phyloP scores from a whole-genome alignment of 2,797 vertebrate species.

The Chelon labrosus region DNA sequence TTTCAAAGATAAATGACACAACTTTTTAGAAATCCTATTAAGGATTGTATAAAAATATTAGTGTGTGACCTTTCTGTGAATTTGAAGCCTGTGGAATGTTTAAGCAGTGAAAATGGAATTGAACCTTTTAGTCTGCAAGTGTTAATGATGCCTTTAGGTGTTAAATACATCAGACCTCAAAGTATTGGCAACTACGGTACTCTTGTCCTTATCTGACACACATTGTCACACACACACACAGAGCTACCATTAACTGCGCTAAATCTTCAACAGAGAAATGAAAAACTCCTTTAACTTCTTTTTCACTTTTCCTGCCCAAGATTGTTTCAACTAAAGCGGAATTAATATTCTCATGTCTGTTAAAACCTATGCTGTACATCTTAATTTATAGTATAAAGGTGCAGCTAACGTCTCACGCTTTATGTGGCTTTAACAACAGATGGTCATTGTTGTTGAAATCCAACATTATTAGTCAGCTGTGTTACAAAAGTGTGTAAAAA shows the following conservation, averaged over 20 bases:
- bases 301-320: slow-evolving; percentile 3
- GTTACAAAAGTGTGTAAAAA: slow-evolving; percentile 1
- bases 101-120: slow-evolving; percentile 63
- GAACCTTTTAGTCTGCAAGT: slow-evolving; percentile 44
- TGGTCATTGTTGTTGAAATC: slow-evolving; percentile 9
- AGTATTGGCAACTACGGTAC: slow-evolving; percentile 24
- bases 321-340: not conserved
- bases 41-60: slow-evolving; percentile 64
- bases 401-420: not conserved
- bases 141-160: slow-evolving; percentile 69
- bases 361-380: not conserved
- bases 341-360: not conserved
- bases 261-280: slow-evolving; percentile 13
- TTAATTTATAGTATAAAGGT: not conserved
- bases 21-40: slow-evolving; percentile 48
- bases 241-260: slow-evolving; percentile 10
- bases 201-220: slow-evolving; percentile 29
- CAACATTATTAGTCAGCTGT: slow-evolving; percentile 12
- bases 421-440: not conserved
- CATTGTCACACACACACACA: slow-evolving; percentile 3
- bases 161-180: slow-evolving; percentile 51
- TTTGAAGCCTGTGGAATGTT: slow-evolving; percentile 65
- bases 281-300: not conserved
- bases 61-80: slow-evolving; percentile 62
- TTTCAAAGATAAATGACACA: slow-evolving; percentile 63